Percentiles rank a stretch among this genome's conserved stretches.
Evolutionary conservation across 1,140 invertebrate genomes (phyloP).

Genomic region (Drosophila lacteicornis): DNA sequence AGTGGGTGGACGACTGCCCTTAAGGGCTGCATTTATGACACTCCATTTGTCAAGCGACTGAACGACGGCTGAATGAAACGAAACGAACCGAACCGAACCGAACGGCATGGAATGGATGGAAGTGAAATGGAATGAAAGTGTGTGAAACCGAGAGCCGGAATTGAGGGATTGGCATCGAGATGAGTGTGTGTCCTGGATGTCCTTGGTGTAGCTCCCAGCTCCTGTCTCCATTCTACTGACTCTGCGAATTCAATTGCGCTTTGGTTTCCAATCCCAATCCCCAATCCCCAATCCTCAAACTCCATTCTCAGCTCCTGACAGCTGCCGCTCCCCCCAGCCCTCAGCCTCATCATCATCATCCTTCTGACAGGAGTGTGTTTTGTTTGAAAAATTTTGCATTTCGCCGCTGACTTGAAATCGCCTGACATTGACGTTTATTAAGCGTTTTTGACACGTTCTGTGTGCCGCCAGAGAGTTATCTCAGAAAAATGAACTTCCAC

Average conservation of each 20-base stretch:
- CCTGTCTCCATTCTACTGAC: slow-evolving; percentile 45
- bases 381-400: slow-evolving; percentile 71
- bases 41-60: slow-evolving; percentile 83
- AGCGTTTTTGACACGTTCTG: slow-evolving; percentile 80
- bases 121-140: slow-evolving; percentile 61
- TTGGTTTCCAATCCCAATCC: slow-evolving; percentile 63
- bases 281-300: slow-evolving; percentile 40
- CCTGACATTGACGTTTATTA: slow-evolving; percentile 83
- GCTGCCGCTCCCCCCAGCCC: neutral
- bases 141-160: slow-evolving; percentile 55
- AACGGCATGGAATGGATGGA: slow-evolving; percentile 41
- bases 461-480: slow-evolving; percentile 65
- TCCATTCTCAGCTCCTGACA: slow-evolving; percentile 28
- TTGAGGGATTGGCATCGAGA: slow-evolving; percentile 52
- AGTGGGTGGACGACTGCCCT: slow-evolving; percentile 50
- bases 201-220: slow-evolving; percentile 34
- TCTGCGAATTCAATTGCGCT: slow-evolving; percentile 81
- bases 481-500: slow-evolving; percentile 55
- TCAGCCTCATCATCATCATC: neutral
- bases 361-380: slow-evolving; percentile 61
- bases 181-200: slow-evolving; percentile 44
- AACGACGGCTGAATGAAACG: slow-evolving; percentile 66
- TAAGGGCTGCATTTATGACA: slow-evolving; percentile 84
- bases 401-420: slow-evolving; percentile 69
- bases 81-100: slow-evolving; percentile 20